These are phyloP conservation scores for Glyptemys insculpta DNA, from an alignment of 2,797 vertebrate genomes.

Conservation along the genomic window DNA sequence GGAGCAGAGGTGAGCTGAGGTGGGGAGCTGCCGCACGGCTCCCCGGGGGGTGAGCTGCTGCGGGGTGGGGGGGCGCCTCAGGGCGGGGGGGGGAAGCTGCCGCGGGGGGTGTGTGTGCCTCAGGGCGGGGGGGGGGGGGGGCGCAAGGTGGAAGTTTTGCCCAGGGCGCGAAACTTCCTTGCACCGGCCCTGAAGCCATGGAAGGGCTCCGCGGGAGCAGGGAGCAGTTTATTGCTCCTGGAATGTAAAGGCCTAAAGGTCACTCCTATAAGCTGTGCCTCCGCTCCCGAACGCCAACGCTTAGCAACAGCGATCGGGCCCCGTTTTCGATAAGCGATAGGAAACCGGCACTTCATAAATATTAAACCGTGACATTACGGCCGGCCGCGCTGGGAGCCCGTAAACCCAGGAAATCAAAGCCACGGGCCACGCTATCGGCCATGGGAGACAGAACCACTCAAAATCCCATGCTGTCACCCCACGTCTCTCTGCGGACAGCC, in stretches of 20 bases:
- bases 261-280: not conserved
- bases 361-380: conserved; percentile 37
- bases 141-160: too few relatives aligned
- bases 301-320: not conserved
- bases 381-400: not conserved
- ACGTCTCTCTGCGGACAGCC: not conserved
- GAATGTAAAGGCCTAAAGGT: not conserved
- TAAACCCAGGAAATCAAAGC: conserved; percentile 46
- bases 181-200: too few relatives aligned
- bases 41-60: too few relatives aligned
- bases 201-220: not conserved
- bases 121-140: too few relatives aligned
- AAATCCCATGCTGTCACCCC: not conserved
- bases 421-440: not conserved
- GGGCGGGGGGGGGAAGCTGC: too few relatives aligned
- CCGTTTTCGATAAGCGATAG: not conserved
- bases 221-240: not conserved
- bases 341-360: conserved; percentile 30
- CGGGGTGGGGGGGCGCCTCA: too few relatives aligned
- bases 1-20: too few relatives aligned
- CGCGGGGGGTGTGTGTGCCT: too few relatives aligned
- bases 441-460: conserved; percentile 11
- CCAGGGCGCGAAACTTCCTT: too few relatives aligned
- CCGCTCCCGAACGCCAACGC: not conserved
- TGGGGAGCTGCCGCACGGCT: too few relatives aligned